Percentiles rank a stretch among this genome's conserved stretches.
phyloP scores from a whole-genome alignment of 2,113 vertebrate species.

The Grantiella picta region DNA sequence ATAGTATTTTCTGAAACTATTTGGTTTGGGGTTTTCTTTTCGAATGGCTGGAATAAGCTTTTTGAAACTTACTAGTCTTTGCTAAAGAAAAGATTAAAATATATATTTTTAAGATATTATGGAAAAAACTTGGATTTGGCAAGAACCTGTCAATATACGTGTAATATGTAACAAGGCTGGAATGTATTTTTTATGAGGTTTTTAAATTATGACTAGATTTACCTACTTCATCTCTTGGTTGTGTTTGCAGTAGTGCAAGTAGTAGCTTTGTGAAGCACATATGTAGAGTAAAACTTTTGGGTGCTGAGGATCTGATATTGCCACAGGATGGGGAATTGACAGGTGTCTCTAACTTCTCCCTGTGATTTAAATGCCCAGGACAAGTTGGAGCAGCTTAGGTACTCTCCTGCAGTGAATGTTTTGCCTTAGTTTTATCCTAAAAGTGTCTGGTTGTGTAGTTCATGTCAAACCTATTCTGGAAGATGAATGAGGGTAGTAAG shows the following conservation, averaged over 20 bases:
- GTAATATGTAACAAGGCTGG: background rate
- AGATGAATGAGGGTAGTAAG: background rate
- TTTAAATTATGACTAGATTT: background rate
- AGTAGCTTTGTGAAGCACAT: background rate
- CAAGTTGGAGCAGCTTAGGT: background rate
- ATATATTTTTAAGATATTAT: background rate
- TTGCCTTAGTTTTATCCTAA: background rate
- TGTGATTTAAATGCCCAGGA: background rate
- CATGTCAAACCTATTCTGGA: background rate
- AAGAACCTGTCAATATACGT: background rate
- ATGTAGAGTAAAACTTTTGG: background rate
- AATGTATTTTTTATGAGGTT: background rate
- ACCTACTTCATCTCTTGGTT: background rate
- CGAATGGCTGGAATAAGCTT: background rate
- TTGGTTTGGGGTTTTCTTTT: background rate
- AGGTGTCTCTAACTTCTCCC: background rate
- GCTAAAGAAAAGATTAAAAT: background rate
- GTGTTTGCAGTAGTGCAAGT: background rate
- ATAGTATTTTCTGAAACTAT: background rate
- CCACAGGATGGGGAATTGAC: background rate
- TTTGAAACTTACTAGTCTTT: background rate
- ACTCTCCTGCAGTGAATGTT: background rate
- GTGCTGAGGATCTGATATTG: background rate
- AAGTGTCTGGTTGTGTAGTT: background rate
- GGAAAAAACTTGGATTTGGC: background rate